Evolutionary conservation across 30 jellyfish, hydroid and myxozoan genomes (phyloP), one percentile per base, ranked within the genome.

Genomic region (Catostylus mosaicus): DNA sequence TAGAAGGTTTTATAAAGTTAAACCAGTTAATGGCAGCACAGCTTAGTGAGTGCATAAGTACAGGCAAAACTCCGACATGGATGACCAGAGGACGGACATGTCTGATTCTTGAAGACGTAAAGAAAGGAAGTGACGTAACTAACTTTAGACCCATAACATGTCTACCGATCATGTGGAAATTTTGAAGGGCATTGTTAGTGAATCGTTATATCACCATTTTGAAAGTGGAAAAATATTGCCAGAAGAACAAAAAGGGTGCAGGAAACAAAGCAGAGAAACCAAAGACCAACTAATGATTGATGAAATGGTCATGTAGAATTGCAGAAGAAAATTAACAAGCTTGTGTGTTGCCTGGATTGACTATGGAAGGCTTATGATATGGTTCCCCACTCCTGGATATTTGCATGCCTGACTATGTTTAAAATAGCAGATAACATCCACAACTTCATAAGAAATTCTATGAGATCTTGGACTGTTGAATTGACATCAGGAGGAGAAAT

Each of bases 221-320:
- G 54, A 40, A 22, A 4, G 36, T 71, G 50, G 10, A 45, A 71
- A 36, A 5, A 26, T 71, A 23, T 71, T 71, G 69, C 83, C 69
- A 0, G 83, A 71, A 20, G 69, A 71, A 31, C 83, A 71, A 38
- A 45, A 47, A 45, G 80, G 81, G 1, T 56, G 70, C 64, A 78
- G 68, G 89, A 78, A 26, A 78, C 81, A 60, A 78, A 78, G 70
- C 51, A 61, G 81, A 33, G 47, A 24, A 35, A 59, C 89, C 30
- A 78, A 78, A 60, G 50, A 61, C 79, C 75, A 75, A 47, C 45
- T 51, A 75, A 51, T 75, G 37, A 75, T 75, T 51, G 87, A 75
- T 33, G 36, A 75, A 51, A 48, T 51, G 30, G 87, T 47, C 33
- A 51, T 47, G 75, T 48, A 75, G 77, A 51, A 22, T 75, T 50